phyloP scores from a whole-genome alignment of 2,797 vertebrate genomes.

The Leptatherina wallacei region DNA sequence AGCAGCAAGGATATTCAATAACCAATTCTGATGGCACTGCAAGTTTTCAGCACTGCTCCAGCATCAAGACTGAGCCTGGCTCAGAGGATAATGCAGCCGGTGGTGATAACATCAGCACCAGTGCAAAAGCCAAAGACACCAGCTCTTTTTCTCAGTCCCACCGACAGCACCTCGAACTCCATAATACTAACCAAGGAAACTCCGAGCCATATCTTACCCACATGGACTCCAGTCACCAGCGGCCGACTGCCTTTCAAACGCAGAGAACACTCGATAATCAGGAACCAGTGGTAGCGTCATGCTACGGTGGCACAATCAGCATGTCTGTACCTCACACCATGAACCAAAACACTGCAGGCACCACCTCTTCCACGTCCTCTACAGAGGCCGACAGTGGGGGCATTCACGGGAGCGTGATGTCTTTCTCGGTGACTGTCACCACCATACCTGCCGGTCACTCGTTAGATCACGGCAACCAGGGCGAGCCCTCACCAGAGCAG shows the following conservation, averaged over 20 bases:
- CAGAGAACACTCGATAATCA: conserved; percentile 80
- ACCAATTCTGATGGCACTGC: conserved; percentile 33
- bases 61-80: conserved; percentile 77
- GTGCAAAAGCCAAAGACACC: conserved; percentile 83
- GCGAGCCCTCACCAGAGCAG: conserved; percentile 86
- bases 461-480: conserved; percentile 73
- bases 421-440: conserved; percentile 97
- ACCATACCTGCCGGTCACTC: conserved; percentile 90
- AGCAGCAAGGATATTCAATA: conserved; percentile 75
- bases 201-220: conserved; percentile 79
- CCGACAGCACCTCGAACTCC: conserved; percentile 77
- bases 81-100: conserved; percentile 51
- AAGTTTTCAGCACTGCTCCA: conserved; percentile 53
- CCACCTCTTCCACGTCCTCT: conserved; percentile 54
- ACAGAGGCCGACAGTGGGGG: conserved; percentile 50
- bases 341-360: conserved; percentile 75
- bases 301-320: conserved; percentile 92
- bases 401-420: conserved; percentile 92
- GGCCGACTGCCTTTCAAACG: conserved; percentile 72
- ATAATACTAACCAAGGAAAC: conserved; percentile 75
- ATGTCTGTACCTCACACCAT: conserved; percentile 88
- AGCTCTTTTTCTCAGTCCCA: conserved; percentile 83
- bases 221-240: conserved; percentile 76
- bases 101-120: conserved; percentile 56
- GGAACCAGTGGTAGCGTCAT: conserved; percentile 74